Conservation (phyloP, 2,888 invertebrate species). For the Drosophila testacea region DNA sequence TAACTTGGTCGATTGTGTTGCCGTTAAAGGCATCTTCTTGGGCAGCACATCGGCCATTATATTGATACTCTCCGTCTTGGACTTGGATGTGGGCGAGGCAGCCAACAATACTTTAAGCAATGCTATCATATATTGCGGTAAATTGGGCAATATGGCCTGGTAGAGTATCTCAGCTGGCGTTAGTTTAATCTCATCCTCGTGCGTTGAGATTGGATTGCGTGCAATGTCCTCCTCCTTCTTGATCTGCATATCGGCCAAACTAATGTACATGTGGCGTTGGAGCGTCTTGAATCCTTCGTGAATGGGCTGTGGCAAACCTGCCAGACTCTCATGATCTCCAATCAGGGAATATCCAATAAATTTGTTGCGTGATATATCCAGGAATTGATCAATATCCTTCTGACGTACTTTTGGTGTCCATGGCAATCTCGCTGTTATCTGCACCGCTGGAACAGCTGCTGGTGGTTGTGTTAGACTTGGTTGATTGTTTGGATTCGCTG, state of each 20-base stretch:
- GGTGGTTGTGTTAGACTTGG: slow-evolving; percentile 69
- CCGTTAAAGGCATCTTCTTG: slow-evolving; percentile 98
- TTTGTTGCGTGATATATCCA: slow-evolving; percentile 96
- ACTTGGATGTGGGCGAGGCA: slow-evolving; percentile 99
- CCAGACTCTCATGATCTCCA: slow-evolving; percentile 94
- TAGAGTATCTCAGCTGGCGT: slow-evolving; percentile 96
- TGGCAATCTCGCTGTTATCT: slow-evolving; percentile 88
- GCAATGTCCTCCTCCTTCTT: slow-evolving; percentile 96
- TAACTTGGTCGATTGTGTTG: slow-evolving; percentile 96
- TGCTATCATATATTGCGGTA: slow-evolving; percentile 99
- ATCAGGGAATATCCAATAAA: slow-evolving; percentile 97
- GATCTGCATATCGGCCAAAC: slow-evolving; percentile 96
- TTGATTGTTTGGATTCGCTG: slow-evolving; percentile 82
- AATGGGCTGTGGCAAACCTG: slow-evolving; percentile 98
- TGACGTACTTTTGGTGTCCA: slow-evolving; percentile 98
- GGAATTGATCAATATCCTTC: slow-evolving; percentile 96
- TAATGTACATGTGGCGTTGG: slow-evolving; percentile 95
- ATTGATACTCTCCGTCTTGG: slow-evolving; percentile 98
- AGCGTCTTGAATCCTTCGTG: slow-evolving; percentile 97
- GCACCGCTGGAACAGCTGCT: slow-evolving; percentile 75
- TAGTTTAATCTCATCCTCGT: slow-evolving; percentile 91
- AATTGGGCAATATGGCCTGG: slow-evolving; percentile 96
- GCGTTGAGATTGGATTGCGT: slow-evolving; percentile 94
- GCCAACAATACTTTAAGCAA: slow-evolving; percentile 98
- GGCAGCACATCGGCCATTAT: slow-evolving; percentile 99